Base-by-base conservation (phyloP, 1,140 invertebrate species). In the Pseudomyrmex flavicornis region DNA sequence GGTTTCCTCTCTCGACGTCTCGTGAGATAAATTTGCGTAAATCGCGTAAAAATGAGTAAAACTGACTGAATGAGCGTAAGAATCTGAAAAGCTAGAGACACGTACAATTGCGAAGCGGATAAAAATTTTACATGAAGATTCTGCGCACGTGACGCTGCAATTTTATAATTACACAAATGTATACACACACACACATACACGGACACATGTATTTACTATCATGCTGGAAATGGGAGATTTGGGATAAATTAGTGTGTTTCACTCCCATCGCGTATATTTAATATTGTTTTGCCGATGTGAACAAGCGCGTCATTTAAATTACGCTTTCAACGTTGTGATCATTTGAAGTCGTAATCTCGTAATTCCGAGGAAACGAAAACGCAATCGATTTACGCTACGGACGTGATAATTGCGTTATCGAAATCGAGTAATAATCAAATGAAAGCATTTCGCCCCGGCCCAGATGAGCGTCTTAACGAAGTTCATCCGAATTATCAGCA, bases 401-500 rank as follows among this genome's bases (percentile, higher is more conserved):
- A 84, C 80, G 77, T 88, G 91, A 89, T 88, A 92, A 92, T 93
- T 86, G 89, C 85, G 83, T 94, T 92, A 93, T 93, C 90, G 91
- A 91, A 93, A 94, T 94, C 90, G 93, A 93, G 90, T 88, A 91
- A 92, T 94, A 94, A 94, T 94, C 90, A 90, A 94, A 94, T 94
- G 91, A 93, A 94, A 94, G 91, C 92, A 93, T 94, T 93, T 93
- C 90, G 87, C 90, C 88, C 90, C 85, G 85, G 86, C 82, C 89
- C 91, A 94, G 93, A 94, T 94, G 93, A 94, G 91, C 93, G 92
- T 94, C 93, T 94, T 94, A 94, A 94, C 92, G 89, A 94, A 93
- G 92, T 94, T 94, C 88, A 91, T 90, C 85, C 90, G 90, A 94
- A 94, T 94, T 94, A 94, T 93, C 93, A 94, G 93, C 93, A 94